Evolutionary conservation across 2,888 invertebrate species (phyloP).

Genomic region (Colletes collaris): DNA sequence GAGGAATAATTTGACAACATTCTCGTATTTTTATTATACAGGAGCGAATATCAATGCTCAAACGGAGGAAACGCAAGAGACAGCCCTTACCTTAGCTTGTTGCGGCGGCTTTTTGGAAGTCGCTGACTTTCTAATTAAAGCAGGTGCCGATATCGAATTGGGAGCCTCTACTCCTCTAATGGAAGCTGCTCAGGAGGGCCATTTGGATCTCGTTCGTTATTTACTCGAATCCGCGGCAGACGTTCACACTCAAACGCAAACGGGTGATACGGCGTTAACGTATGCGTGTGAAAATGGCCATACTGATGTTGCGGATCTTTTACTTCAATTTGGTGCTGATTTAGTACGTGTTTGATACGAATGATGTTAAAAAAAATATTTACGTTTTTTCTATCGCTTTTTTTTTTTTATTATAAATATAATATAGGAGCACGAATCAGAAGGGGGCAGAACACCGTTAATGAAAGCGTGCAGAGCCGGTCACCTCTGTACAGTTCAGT

Average conservation of each 20-base stretch:
- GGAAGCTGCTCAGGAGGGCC: slow-evolving; percentile 99
- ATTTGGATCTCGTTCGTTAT: slow-evolving; percentile 95
- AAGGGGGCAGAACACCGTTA: slow-evolving; percentile 97
- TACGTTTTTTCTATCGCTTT: not conserved
- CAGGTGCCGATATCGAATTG: slow-evolving; percentile 96
- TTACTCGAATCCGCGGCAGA: slow-evolving; percentile 93
- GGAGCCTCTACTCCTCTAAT: slow-evolving; percentile 98
- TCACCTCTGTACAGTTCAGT: slow-evolving; percentile 97
- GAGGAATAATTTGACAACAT: not conserved
- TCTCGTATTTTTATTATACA: slow-evolving; percentile 65
- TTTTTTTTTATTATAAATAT: slow-evolving; percentile 35
- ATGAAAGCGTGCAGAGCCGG: slow-evolving; percentile 99
- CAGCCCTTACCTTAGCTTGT: slow-evolving; percentile 96
- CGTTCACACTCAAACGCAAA: slow-evolving; percentile 97
- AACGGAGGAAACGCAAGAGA: slow-evolving; percentile 99
- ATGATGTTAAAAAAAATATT: not conserved
- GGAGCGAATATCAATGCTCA: slow-evolving; percentile 98
- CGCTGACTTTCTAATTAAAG: slow-evolving; percentile 96
- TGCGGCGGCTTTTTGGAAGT: slow-evolving; percentile 98
- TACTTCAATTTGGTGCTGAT: slow-evolving; percentile 95
- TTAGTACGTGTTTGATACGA: slow-evolving; percentile 84
- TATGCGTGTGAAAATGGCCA: slow-evolving; percentile 99
- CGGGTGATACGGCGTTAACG: slow-evolving; percentile 97
- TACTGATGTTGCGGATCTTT: slow-evolving; percentile 96
- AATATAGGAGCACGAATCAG: slow-evolving; percentile 94